Percentiles rank a stretch among this genome's conserved stretches.
Evolutionary conservation across 2,888 invertebrate genomes (phyloP).

Genomic region (Fabriciana adippe): DNA sequence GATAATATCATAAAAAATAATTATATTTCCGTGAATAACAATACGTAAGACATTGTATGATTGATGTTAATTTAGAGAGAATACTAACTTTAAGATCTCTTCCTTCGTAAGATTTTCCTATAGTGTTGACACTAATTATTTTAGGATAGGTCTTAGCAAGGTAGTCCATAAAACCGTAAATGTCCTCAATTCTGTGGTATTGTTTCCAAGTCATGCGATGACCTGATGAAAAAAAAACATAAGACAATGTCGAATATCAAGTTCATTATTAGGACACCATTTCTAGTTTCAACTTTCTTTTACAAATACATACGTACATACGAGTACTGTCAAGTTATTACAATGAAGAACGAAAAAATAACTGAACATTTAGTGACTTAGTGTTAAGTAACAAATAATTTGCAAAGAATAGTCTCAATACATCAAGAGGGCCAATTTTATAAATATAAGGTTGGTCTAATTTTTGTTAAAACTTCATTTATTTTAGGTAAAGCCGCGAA

Average conservation of each 20-base stretch:
- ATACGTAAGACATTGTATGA: too few relatives aligned
- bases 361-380: too few relatives aligned
- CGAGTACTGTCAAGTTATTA: too few relatives aligned
- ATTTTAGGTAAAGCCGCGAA: neutral
- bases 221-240: constrained; percentile 51
- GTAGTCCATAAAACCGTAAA: constrained; percentile 89
- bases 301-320: too few relatives aligned
- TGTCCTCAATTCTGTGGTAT: constrained; percentile 89
- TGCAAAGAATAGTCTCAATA: neutral
- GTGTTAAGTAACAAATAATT: neutral
- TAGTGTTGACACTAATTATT: constrained; percentile 86
- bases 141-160: constrained; percentile 89
- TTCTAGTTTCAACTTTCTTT: neutral
- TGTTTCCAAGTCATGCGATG: constrained; percentile 89
- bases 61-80: too few relatives aligned
- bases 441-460: too few relatives aligned
- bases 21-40: too few relatives aligned
- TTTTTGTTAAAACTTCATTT: too few relatives aligned
- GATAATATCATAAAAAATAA: too few relatives aligned
- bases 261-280: neutral
- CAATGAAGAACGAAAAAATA: too few relatives aligned
- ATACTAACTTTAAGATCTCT: constrained; percentile 85
- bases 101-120: constrained; percentile 89
- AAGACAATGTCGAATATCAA: neutral
- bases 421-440: too few relatives aligned